Percentiles rank a stretch among this genome's conserved stretches.
Conservation (phyloP, 92 coral and sea anemone genomes). For the Zoanthus gigantus region DNA sequence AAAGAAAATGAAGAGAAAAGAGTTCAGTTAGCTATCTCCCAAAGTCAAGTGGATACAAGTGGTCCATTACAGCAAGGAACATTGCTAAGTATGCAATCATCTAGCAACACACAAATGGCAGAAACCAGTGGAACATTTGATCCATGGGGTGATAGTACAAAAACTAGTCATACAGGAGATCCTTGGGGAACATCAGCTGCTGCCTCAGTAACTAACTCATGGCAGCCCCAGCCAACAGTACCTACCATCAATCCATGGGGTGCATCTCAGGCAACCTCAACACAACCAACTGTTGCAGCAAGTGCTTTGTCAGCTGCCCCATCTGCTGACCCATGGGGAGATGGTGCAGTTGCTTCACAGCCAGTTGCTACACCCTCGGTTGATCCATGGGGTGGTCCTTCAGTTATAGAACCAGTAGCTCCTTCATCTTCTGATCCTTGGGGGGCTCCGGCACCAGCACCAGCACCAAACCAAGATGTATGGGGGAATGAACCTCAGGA, state of each 20-base stretch:
- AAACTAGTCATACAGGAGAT: slow-evolving; percentile 5
- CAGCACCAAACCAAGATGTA: slow-evolving; percentile 19
- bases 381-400: slow-evolving; percentile 89
- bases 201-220: slow-evolving; percentile 73
- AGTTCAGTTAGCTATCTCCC: slow-evolving; percentile 80
- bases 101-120: slow-evolving; percentile 48
- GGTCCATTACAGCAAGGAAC: slow-evolving; percentile 50
- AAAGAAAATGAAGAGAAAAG: slow-evolving; percentile 86
- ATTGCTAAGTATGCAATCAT: slow-evolving; percentile 61
- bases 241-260: slow-evolving; percentile 85
- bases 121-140: slow-evolving; percentile 62
- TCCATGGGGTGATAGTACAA: slow-evolving; percentile 72
- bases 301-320: slow-evolving; percentile 31
- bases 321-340: slow-evolving; percentile 64
- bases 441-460: slow-evolving; percentile 67
- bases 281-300: slow-evolving; percentile 50
- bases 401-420: slow-evolving; percentile 48
- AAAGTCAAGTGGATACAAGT: slow-evolving; percentile 69
- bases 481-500: slow-evolving; percentile 39
- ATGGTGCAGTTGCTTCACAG: slow-evolving; percentile 47
- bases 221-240: slow-evolving; percentile 71
- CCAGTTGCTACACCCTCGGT: slow-evolving; percentile 48
- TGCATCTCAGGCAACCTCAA: slow-evolving; percentile 45
- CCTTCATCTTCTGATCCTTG: slow-evolving; percentile 73
- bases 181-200: slow-evolving; percentile 48